phyloP scores from a whole-genome alignment of 2,888 invertebrate genomes.

The Parochlus steinenii region DNA sequence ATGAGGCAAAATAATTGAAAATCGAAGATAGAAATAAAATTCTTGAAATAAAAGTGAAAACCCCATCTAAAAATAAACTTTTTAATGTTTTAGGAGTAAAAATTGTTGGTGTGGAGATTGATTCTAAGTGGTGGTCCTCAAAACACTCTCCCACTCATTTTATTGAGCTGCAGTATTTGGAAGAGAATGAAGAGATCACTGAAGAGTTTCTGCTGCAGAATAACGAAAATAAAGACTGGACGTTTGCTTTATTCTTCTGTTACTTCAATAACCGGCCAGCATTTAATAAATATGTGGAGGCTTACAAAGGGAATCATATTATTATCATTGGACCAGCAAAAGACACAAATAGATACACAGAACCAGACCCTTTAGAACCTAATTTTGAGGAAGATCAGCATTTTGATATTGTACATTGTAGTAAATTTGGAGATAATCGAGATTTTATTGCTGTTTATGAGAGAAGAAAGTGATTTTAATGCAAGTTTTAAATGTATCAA shows the following conservation, averaged over 20 bases:
- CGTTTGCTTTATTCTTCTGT: conserved; percentile 51
- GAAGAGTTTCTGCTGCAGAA: conserved; percentile 27
- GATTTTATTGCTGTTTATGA: conserved; percentile 50
- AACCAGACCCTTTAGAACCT: conserved; percentile 49
- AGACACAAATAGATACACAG: conserved; percentile 41
- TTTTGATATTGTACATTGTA: conserved; percentile 40
- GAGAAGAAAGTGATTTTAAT: too few species aligned
- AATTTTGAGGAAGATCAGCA: conserved; percentile 28
- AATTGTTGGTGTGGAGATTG: conserved; percentile 57
- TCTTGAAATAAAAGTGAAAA: too few species aligned
- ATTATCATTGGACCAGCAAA: conserved; percentile 58
- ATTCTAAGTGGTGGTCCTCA: conserved; percentile 64
- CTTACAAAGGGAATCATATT: conserved; percentile 45
- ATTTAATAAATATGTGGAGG: conserved; percentile 47
- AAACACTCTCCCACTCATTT: conserved; percentile 57
- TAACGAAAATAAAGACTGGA: conserved; percentile 24
- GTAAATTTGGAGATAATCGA: conserved; percentile 41
- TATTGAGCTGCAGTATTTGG: conserved; percentile 42
- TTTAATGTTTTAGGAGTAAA: conserved; percentile 33
- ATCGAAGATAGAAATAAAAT: too few species aligned
- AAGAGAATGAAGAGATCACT: conserved; percentile 24
- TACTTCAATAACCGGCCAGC: conserved; percentile 61
- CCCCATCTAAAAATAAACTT: too few species aligned
- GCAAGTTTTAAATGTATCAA: too few species aligned
- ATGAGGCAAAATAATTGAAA: too few species aligned